These are phyloP conservation scores for Myotis pilosus DNA, from an alignment of 2,797 vertebrate genomes.

Conservation along the genomic window DNA sequence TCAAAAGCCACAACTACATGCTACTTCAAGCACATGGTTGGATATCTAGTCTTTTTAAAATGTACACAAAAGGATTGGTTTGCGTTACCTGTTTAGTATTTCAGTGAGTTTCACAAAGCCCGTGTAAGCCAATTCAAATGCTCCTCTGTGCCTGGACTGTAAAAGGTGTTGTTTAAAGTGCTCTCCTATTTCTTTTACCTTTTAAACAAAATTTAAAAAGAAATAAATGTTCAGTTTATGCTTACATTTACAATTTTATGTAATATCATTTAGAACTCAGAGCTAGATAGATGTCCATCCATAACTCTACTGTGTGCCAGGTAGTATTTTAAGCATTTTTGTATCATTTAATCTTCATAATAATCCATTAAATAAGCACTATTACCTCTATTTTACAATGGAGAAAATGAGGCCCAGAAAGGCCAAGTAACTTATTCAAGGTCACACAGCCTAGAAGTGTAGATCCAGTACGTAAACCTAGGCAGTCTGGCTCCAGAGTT, in stretches of 20 bases:
- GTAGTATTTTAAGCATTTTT: conserved; percentile 22
- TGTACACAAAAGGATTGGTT: conserved; percentile 54
- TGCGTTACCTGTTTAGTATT: conserved; percentile 92
- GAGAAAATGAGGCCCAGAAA: neutral
- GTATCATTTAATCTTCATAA: neutral
- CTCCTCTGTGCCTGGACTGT: conserved; percentile 96
- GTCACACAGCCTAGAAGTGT: neutral
- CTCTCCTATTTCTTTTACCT: conserved; percentile 94
- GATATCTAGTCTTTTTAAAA: conserved; percentile 36
- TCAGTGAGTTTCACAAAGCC: conserved; percentile 96
- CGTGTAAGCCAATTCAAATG: conserved; percentile 97
- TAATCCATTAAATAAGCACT: conserved; percentile 12
- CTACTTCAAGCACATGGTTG: conserved; percentile 6
- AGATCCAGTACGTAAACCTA: neutral
- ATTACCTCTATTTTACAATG: neutral
- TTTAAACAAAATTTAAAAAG: conserved; percentile 64
- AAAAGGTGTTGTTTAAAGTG: conserved; percentile 97
- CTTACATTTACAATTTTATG: conserved; percentile 17
- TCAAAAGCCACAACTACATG: conserved; percentile 46
- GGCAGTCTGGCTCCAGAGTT: neutral
- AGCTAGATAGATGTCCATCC: neutral
- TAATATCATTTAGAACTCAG: conserved; percentile 36
- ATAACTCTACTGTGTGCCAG: neutral
- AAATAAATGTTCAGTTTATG: neutral
- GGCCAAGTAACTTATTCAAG: neutral